Evolutionary conservation across 1,140 invertebrate genomes (phyloP).

Genomic region (Trachelipus rathkii): DNA sequence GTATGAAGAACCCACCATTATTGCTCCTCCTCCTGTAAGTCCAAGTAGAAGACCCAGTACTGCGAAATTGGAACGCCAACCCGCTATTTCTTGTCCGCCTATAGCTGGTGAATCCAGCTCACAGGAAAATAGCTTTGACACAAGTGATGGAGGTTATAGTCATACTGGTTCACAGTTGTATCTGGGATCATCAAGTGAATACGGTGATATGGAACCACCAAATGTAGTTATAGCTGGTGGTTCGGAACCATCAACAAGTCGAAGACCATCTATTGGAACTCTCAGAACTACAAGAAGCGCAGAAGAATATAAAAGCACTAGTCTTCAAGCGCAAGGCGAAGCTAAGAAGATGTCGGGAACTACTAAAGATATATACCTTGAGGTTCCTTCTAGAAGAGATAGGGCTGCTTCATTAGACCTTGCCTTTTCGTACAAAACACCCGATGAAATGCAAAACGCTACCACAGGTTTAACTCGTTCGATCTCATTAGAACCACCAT

Average conservation of each 20-base stretch:
- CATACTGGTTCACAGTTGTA: constrained; percentile 49
- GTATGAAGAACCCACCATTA: constrained; percentile 48
- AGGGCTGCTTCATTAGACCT: constrained; percentile 79
- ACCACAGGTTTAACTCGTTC: constrained; percentile 33
- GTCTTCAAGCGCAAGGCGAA: neutral
- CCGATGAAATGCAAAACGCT: constrained; percentile 10
- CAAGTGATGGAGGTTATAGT: constrained; percentile 49
- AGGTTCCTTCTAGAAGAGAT: constrained; percentile 64
- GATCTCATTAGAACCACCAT: constrained; percentile 36
- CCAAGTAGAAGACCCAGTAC: constrained; percentile 33
- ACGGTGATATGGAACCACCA: constrained; percentile 41
- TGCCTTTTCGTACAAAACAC: constrained; percentile 55
- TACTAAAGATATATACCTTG: constrained; percentile 36
- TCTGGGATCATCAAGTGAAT: constrained; percentile 51
- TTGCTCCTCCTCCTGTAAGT: constrained; percentile 29
- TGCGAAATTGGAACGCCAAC: constrained; percentile 62
- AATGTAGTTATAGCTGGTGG: neutral
- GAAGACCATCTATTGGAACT: neutral
- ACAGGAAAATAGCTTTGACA: constrained; percentile 53
- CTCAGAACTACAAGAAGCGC: neutral
- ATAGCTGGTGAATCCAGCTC: constrained; percentile 50
- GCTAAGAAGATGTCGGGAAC: constrained; percentile 36
- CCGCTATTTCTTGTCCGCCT: constrained; percentile 65
- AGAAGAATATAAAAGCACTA: neutral
- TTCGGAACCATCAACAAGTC: neutral